phyloP scores from a whole-genome alignment of 2,888 invertebrate species.

The Drosophila emarginata region DNA sequence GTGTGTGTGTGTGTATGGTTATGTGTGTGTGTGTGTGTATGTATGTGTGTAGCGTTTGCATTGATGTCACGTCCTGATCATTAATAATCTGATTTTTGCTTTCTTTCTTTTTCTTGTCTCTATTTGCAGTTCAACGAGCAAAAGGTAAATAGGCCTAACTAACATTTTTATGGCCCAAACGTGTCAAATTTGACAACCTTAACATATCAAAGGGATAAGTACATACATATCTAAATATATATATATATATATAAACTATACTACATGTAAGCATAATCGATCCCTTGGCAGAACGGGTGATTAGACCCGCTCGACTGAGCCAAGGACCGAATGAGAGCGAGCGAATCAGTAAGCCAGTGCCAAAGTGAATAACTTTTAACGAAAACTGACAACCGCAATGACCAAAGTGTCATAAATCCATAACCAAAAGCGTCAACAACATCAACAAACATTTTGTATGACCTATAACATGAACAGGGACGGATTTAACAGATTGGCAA shows the following conservation, averaged over 20 bases:
- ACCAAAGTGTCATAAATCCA: slow-evolving; percentile 78
- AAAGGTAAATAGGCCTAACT: slow-evolving; percentile 20
- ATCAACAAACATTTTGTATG: slow-evolving; percentile 72
- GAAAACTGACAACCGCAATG: slow-evolving; percentile 74
- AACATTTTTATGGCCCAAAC: slow-evolving; percentile 50
- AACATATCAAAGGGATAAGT: slow-evolving; percentile 26
- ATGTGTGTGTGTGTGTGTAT: slow-evolving; percentile 10
- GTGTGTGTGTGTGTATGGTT: slow-evolving; percentile 5
- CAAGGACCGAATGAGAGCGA: neutral
- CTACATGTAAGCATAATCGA: slow-evolving; percentile 40
- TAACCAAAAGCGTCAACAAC: slow-evolving; percentile 75
- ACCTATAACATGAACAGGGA: slow-evolving; percentile 70
- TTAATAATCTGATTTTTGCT: slow-evolving; percentile 69
- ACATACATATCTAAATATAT: neutral
- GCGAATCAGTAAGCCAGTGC: slow-evolving; percentile 37
- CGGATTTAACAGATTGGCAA: neutral
- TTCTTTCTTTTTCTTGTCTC: slow-evolving; percentile 61
- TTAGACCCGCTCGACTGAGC: slow-evolving; percentile 38
- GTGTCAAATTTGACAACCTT: slow-evolving; percentile 61
- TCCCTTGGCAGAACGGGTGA: slow-evolving; percentile 37
- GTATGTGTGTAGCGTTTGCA: slow-evolving; percentile 31
- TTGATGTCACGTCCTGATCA: slow-evolving; percentile 67
- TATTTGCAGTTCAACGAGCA: slow-evolving; percentile 67
- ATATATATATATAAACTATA: too few relatives aligned
- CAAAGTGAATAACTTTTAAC: slow-evolving; percentile 63